phyloP scores from a whole-genome alignment of 2,888 invertebrate species.

The Drosophila atripex region DNA sequence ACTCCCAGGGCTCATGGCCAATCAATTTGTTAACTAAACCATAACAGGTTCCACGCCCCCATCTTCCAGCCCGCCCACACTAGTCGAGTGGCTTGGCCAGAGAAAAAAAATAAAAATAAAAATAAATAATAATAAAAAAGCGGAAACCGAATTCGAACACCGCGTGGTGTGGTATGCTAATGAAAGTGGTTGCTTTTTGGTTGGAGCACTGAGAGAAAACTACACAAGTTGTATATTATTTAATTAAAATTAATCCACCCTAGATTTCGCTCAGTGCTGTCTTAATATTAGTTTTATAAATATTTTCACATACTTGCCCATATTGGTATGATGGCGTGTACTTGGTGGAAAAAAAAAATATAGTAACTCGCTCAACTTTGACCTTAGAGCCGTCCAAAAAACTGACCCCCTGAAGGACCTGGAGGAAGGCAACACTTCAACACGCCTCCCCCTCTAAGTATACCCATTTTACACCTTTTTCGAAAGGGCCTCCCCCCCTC shows the following conservation, averaged over 20 bases:
- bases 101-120: slow-evolving; percentile 2
- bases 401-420: slow-evolving; percentile 5
- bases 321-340: slow-evolving; percentile 3
- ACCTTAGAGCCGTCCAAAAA: slow-evolving; percentile 50
- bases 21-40: slow-evolving; percentile 33
- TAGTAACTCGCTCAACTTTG: slow-evolving; percentile 61
- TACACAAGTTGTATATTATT: too few species aligned
- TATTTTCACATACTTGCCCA: slow-evolving; percentile 13
- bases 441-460: too few species aligned
- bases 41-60: slow-evolving; percentile 24
- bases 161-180: slow-evolving; percentile 47
- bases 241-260: too few species aligned
- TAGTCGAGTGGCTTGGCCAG: slow-evolving; percentile 20
- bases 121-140: slow-evolving; percentile 12
- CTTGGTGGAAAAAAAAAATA: background rate
- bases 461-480: slow-evolving; percentile 4
- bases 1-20: slow-evolving; percentile 3
- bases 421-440: slow-evolving; percentile 2
- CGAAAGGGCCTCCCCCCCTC: too few species aligned
- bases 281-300: slow-evolving; percentile 8
- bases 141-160: slow-evolving; percentile 16
- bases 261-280: background rate
- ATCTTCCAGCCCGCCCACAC: background rate
- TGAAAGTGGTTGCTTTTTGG: slow-evolving; percentile 49
- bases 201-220: slow-evolving; percentile 19